Percentiles rank a stretch among this genome's conserved stretches.
phyloP scores from a whole-genome alignment of 64 coral and sea anemone genomes.

The Stylophora pistillata region DNA sequence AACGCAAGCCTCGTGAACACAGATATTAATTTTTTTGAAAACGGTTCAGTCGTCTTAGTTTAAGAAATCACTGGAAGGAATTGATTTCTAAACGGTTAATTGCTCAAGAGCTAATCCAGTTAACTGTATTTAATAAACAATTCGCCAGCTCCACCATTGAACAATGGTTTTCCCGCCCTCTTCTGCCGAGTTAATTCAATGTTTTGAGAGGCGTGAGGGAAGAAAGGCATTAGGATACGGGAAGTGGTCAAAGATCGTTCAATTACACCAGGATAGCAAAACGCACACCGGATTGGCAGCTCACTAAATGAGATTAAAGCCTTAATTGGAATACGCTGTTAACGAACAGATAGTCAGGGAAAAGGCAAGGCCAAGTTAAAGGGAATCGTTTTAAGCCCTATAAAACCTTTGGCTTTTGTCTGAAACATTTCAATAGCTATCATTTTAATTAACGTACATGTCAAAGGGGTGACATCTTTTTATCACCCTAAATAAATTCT shows the following conservation, averaged over 20 bases:
- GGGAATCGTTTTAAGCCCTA: constrained; percentile 58
- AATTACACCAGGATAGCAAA: constrained; percentile 64
- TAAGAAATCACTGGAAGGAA: constrained; percentile 1
- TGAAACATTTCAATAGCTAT: constrained; percentile 69
- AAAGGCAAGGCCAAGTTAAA: constrained; percentile 50
- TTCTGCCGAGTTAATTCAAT: constrained; percentile 46
- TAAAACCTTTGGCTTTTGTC: constrained; percentile 59
- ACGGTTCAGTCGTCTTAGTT: constrained; percentile 5
- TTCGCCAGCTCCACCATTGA: constrained; percentile 30
- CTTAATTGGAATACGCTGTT: constrained; percentile 75
- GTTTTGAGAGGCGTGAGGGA: constrained; percentile 70
- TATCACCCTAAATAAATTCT: constrained; percentile 90
- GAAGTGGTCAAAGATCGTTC: constrained; percentile 58
- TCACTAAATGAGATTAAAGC: constrained; percentile 69
- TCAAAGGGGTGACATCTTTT: constrained; percentile 77
- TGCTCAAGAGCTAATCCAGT: constrained; percentile 56
- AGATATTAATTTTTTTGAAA: constrained; percentile 1
- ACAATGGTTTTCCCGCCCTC: constrained; percentile 62
- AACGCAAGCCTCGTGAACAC: background rate
- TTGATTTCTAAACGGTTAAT: constrained; percentile 46
- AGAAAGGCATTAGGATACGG: constrained; percentile 46
- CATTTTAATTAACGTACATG: constrained; percentile 84
- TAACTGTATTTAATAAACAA: constrained; percentile 63
- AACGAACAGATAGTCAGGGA: constrained; percentile 46
- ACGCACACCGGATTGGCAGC: constrained; percentile 55